These are phyloP conservation scores for Eciton burchellii DNA, from an alignment of 1,140 invertebrate genomes.

Conservation along the genomic window DNA sequence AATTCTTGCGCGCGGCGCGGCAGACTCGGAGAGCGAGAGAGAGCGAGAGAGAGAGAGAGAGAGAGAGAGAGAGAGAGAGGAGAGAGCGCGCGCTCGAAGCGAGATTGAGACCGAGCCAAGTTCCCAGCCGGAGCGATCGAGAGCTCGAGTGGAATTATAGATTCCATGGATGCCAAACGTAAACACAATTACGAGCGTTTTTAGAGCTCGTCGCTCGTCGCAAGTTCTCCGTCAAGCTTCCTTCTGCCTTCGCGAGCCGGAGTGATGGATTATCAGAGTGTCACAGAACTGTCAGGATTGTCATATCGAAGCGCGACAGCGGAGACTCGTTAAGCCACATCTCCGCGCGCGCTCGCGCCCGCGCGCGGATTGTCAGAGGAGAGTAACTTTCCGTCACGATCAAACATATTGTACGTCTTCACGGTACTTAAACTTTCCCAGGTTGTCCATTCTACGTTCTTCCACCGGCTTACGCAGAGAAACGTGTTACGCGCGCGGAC, in stretches of 20 bases:
- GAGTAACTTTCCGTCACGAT: too few species aligned
- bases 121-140: conserved; percentile 15
- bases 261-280: too few species aligned
- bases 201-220: background rate
- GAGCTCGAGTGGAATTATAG: background rate
- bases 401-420: background rate
- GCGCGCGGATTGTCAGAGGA: background rate
- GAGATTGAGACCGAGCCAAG: conserved; percentile 11
- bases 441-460: background rate
- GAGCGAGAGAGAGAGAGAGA: too few species aligned
- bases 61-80: too few species aligned
- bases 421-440: background rate
- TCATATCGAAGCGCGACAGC: too few species aligned
- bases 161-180: background rate
- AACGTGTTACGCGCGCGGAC: background rate
- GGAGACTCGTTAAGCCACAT: too few species aligned
- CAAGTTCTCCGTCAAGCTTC: background rate
- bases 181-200: conserved; percentile 3
- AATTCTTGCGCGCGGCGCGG: conserved; percentile 26
- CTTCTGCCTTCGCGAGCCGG: background rate
- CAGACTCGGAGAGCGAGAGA: conserved; percentile 8
- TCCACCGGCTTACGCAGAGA: background rate
- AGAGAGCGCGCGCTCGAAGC: background rate
- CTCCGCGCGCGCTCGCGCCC: background rate
- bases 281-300: too few species aligned